Evolutionary conservation across 2,797 vertebrate species (phyloP).

Genomic region (Crocodylus rhombifer): DNA sequence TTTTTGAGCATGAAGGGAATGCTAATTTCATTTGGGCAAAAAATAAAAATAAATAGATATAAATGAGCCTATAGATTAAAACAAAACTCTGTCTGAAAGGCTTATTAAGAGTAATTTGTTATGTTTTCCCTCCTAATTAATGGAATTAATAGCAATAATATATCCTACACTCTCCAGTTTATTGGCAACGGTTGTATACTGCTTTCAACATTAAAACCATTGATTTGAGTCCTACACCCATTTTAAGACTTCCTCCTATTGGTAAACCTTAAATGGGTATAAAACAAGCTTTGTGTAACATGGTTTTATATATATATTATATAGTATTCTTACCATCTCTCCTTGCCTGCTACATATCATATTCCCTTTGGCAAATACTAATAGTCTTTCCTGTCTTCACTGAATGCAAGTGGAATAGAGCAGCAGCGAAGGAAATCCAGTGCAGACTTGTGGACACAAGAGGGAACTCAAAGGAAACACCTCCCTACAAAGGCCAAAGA

Average conservation of each 20-base stretch:
- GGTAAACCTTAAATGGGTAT: not conserved
- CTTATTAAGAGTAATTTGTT: conserved; percentile 75
- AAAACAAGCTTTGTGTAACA: not conserved
- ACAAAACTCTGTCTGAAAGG: conserved; percentile 68
- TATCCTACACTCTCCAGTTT: conserved; percentile 28
- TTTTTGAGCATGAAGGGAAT: not conserved
- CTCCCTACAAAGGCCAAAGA: not conserved
- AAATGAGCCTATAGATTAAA: conserved; percentile 64
- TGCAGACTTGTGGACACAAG: fast-evolving
- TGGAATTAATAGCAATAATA: conserved; percentile 74
- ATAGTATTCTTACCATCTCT: not conserved
- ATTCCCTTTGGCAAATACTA: not conserved
- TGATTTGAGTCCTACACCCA: not conserved
- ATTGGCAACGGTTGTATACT: not conserved
- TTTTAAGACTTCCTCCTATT: not conserved
- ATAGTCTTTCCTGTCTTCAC: not conserved
- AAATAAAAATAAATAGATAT: conserved; percentile 52
- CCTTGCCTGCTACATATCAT: not conserved
- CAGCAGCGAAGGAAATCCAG: not conserved
- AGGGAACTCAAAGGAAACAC: not conserved
- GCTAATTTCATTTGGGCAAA: conserved; percentile 37
- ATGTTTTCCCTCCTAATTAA: conserved; percentile 75
- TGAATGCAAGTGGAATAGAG: not conserved
- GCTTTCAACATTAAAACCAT: not conserved
- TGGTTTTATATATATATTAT: not conserved